Evolutionary conservation across 35 echinoderm and acorn worm species (phyloP).

Genomic region (Hemicentrotus pulcherrimus): DNA sequence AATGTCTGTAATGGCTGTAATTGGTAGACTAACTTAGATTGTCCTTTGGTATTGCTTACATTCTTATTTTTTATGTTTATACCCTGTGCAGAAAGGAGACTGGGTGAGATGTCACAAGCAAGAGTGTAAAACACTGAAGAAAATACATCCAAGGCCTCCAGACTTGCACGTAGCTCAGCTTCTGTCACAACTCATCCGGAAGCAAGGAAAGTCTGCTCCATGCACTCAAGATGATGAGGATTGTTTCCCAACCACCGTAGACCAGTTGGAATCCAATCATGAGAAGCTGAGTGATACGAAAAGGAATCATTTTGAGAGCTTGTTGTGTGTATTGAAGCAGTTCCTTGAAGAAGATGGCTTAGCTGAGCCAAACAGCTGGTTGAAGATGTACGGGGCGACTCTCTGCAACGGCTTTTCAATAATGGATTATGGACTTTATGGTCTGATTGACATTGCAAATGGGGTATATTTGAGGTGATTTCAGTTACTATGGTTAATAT

Average conservation of each 20-base stretch:
- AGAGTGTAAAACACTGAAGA: constrained; percentile 12
- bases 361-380: not conserved
- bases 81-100: not conserved
- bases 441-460: not conserved
- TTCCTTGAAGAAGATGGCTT: not conserved
- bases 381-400: constrained; percentile 7
- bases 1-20: too few species aligned
- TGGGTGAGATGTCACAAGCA: not conserved
- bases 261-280: constrained; percentile 23
- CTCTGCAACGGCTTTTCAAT: constrained; percentile 36
- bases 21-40: not conserved
- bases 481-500: not conserved
- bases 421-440: not conserved
- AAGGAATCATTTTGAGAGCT: not conserved
- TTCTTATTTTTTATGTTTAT: not conserved
- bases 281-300: not conserved
- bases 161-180: not conserved
- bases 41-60: not conserved
- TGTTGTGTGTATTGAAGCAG: constrained; percentile 17
- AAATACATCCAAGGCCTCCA: constrained; percentile 11
- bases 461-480: constrained; percentile 26
- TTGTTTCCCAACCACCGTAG: not conserved
- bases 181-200: not conserved
- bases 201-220: too few species aligned
- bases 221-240: not conserved